These are phyloP conservation scores for Odobenus rosmarus DNA, from an alignment of 2,113 vertebrate genomes.

Conservation along the genomic window DNA sequence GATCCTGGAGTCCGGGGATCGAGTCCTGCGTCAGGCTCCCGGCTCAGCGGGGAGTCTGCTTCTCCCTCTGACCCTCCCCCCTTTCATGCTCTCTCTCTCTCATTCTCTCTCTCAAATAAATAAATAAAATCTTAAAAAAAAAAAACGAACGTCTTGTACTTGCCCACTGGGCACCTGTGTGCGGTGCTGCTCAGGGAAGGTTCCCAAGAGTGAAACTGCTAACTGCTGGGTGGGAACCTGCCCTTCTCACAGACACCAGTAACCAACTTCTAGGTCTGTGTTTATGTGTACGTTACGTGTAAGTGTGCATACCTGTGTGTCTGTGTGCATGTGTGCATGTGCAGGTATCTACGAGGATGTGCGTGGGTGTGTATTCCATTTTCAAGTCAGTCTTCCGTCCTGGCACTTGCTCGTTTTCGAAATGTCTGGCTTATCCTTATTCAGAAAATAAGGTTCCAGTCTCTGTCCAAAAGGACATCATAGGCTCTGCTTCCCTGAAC, in stretches of 20 bases:
- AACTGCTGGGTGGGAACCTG: neutral
- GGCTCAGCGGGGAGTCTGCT: too few species aligned
- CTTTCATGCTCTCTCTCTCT: too few species aligned
- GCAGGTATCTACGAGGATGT: too few species aligned
- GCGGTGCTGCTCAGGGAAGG: neutral
- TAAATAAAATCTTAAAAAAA: too few species aligned
- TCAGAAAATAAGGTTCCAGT: neutral
- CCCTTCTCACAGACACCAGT: neutral
- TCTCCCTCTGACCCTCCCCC: too few species aligned
- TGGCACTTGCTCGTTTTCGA: neutral
- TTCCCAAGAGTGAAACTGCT: neutral
- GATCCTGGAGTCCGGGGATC: too few species aligned
- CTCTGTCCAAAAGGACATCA: neutral
- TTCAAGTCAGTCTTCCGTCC: neutral
- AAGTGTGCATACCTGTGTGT: accelerated
- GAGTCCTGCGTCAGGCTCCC: too few species aligned
- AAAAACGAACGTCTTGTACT: neutral
- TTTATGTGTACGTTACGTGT: neutral
- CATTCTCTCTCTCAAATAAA: too few species aligned
- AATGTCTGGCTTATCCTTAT: too few species aligned
- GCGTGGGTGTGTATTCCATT: neutral
- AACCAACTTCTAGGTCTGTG: neutral
- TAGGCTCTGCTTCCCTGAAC: too few species aligned
- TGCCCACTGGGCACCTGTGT: neutral
- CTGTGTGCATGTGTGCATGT: too few species aligned